phyloP scores from a whole-genome alignment of 2,797 vertebrate species.

The Falco rusticolus region DNA sequence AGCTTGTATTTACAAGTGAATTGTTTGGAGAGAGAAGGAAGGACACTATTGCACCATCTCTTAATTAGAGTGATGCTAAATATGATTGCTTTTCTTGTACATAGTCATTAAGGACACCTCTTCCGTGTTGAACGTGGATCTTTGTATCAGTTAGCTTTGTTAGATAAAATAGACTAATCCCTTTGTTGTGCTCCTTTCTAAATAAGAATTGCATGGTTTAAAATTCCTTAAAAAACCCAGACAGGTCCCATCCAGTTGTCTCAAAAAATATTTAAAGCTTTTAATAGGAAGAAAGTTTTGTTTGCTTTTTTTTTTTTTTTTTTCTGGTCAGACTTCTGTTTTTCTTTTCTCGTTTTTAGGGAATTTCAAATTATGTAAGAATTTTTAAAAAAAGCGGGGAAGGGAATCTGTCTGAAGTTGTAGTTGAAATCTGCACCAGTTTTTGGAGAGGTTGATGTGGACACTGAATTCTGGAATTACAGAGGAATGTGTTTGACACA shows the following conservation, averaged over 20 bases:
- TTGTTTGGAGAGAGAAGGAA: neutral
- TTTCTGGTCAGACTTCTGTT: neutral
- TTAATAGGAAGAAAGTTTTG: neutral
- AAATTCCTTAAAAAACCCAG: neutral
- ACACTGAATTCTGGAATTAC: neutral
- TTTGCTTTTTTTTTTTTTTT: neutral
- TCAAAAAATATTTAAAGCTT: neutral
- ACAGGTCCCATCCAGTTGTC: neutral
- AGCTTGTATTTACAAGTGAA: neutral
- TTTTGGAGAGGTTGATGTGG: neutral
- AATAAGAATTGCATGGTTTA: neutral
- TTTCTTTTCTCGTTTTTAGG: neutral
- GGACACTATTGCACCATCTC: neutral
- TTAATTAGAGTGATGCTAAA: neutral
- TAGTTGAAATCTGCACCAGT: neutral
- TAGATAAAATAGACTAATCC: neutral
- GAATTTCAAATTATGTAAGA: neutral
- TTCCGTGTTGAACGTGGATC: neutral
- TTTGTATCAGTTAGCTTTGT: neutral
- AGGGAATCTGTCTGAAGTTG: neutral
- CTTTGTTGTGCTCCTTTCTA: neutral
- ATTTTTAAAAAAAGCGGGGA: neutral
- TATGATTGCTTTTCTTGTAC: neutral
- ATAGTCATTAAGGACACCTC: neutral
- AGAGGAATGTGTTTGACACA: neutral